Evolutionary conservation across 2,797 vertebrate species (phyloP).

Genomic region (Enteromius mattozi): DNA sequence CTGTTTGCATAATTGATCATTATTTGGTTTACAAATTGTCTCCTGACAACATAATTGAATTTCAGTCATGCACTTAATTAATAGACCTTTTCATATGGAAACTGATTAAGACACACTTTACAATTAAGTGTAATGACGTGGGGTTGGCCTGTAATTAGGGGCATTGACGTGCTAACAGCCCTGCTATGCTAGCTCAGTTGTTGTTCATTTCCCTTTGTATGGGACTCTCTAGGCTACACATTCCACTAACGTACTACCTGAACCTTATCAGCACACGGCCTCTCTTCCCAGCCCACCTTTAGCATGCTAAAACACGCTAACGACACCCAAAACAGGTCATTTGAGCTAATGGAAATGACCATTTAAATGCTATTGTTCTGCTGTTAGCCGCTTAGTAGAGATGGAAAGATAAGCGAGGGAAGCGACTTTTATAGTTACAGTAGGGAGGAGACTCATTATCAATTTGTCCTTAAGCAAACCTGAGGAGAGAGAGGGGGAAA

Average conservation of each 20-base stretch:
- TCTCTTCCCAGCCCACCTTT: slow-evolving; percentile 68
- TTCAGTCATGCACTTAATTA: slow-evolving; percentile 90
- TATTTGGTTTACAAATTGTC: slow-evolving; percentile 84
- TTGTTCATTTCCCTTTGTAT: slow-evolving; percentile 92
- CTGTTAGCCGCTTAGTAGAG: slow-evolving; percentile 59
- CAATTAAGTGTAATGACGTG: slow-evolving; percentile 90
- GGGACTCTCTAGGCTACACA: slow-evolving; percentile 86
- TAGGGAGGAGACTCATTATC: slow-evolving; percentile 63
- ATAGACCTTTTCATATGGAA: slow-evolving; percentile 95
- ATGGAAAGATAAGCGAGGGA: slow-evolving; percentile 55
- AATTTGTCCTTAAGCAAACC: slow-evolving; percentile 65
- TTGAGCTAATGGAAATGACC: slow-evolving; percentile 61
- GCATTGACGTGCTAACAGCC: slow-evolving; percentile 94
- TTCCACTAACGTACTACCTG: slow-evolving; percentile 78
- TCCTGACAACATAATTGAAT: slow-evolving; percentile 88
- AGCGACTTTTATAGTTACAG: slow-evolving; percentile 59
- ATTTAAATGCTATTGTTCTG: slow-evolving; percentile 60
- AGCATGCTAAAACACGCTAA: slow-evolving; percentile 55
- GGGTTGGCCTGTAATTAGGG: slow-evolving; percentile 87
- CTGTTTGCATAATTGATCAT: slow-evolving; percentile 80
- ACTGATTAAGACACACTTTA: slow-evolving; percentile 88
- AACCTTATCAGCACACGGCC: slow-evolving; percentile 51
- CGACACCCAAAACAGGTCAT: slow-evolving; percentile 54
- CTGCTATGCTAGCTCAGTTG: slow-evolving; percentile 87
- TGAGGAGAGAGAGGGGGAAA: slow-evolving; percentile 33